Evolutionary conservation across 2,888 invertebrate genomes (phyloP), one percentile per base, ranked within the genome.

Genomic region (Conus canariensis): DNA sequence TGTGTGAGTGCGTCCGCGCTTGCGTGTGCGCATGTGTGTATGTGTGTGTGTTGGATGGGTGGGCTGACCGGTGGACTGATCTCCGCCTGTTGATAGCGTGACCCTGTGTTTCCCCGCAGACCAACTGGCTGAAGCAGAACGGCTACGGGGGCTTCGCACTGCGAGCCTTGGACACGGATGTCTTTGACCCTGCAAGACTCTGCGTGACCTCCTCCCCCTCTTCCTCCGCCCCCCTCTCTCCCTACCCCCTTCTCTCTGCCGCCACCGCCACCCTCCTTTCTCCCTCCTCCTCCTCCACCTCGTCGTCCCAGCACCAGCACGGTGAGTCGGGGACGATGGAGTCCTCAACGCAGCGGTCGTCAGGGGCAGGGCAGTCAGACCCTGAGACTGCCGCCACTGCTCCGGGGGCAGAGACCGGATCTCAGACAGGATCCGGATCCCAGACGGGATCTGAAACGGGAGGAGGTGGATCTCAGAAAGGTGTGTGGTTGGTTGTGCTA

Each of bases 201-300:
- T 45, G 45, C 45, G 45, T 45, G 3, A 2, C 45, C 45, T 45
- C 45, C 45, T 45, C 82, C 30, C 14, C 59, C 74, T 60, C 9
- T 1, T 12, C 30, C 85, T 85, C 30, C 64, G 85, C 64, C 64
- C 85, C 85, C 64, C 85, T 25, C 25, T 30, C 64, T 64, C 82
- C 82, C 25, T n/a, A 74, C 58, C 87, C 87, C n/a, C 74, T 87
- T n/a, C 59, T 87, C 56, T 56, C 87, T 56, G n/a, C 87, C 56
- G 87, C 87, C 12, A 74, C 25, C 30, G 14, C 70, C 70, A 22
- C 70, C n/a, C n/a, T 45, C 19, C 22, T 12, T 22, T 45, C 87
- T 3, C 16, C 70, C 45, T 5, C 8, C 12, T n/a, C 74, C n/a
- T 30, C 22, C 3, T 9, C 7, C 7, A 30, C 82, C 14, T 7